phyloP scores from a whole-genome alignment of 30 jellyfish, hydroid and myxozoan genomes.

The Chironex yamaguchii region DNA sequence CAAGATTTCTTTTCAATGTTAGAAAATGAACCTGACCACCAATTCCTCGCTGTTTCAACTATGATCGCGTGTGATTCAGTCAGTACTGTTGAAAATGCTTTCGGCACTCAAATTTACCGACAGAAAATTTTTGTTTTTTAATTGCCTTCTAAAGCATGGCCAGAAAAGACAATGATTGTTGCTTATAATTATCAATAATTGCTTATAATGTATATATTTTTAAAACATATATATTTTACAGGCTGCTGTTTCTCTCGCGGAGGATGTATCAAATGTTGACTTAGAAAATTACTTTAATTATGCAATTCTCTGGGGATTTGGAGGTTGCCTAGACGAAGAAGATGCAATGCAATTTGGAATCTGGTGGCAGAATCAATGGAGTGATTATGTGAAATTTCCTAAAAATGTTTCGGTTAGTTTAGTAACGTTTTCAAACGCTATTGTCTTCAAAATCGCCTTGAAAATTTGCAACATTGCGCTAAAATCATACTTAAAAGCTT shows the following conservation, averaged over 20 bases:
- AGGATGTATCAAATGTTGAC: slow-evolving; percentile 50
- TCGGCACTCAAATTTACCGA: no score
- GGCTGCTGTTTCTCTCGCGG: slow-evolving; percentile 72
- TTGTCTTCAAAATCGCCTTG: neutral
- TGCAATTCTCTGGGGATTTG: slow-evolving; percentile 84
- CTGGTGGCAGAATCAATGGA: slow-evolving; percentile 89
- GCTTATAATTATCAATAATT: neutral
- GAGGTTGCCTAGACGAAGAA: slow-evolving; percentile 48
- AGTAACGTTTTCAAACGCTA: neutral
- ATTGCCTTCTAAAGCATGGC: no score
- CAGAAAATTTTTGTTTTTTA: no score
- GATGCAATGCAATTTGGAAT: slow-evolving; percentile 55
- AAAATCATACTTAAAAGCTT: no score
- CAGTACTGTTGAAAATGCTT: no score
- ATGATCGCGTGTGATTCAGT: no score
- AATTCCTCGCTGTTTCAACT: no score
- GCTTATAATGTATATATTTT: neutral
- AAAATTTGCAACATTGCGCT: no score
- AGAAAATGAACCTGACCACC: no score
- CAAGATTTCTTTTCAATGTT: no score
- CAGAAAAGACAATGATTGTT: no score
- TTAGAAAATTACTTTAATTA: slow-evolving; percentile 77
- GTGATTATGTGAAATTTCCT: slow-evolving; percentile 42
- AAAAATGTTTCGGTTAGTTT: slow-evolving; percentile 63
- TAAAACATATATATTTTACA: neutral